Evolutionary conservation across 2,888 invertebrate species (phyloP).

Genomic region (Leptura quadrifasciata): DNA sequence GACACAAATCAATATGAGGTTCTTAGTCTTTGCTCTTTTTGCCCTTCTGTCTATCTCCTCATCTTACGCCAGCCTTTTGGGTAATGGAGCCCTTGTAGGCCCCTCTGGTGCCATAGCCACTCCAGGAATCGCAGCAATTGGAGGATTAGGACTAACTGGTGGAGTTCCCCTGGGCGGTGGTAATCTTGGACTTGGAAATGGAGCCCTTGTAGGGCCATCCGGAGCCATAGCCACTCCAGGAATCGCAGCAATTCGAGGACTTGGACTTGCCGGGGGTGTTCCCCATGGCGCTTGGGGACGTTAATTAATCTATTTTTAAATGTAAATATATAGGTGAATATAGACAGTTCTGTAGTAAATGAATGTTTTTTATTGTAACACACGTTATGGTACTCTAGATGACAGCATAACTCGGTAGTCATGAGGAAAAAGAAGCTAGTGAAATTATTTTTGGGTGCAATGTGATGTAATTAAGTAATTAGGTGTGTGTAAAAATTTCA

Average conservation of each 20-base stretch:
- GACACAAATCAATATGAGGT: slow-evolving; percentile 36
- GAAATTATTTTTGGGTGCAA: too few species aligned
- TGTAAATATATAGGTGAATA: too few species aligned
- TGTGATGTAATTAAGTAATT: too few species aligned
- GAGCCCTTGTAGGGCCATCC: slow-evolving; percentile 31
- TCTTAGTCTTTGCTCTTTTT: slow-evolving; percentile 53
- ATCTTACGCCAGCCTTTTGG: slow-evolving; percentile 31
- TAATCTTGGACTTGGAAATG: slow-evolving; percentile 20
- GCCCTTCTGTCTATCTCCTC: slow-evolving; percentile 53
- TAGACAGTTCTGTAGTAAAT: not conserved
- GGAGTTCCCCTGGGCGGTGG: slow-evolving; percentile 35
- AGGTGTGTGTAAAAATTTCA: too few species aligned
- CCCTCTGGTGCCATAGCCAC: slow-evolving; percentile 24
- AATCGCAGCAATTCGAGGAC: slow-evolving; percentile 34
- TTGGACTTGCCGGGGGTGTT: slow-evolving; percentile 37
- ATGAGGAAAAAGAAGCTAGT: too few species aligned
- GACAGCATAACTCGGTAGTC: too few species aligned
- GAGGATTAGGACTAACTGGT: slow-evolving; percentile 31
- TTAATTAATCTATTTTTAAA: not conserved
- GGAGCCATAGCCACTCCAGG: slow-evolving; percentile 33
- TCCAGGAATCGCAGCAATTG: slow-evolving; percentile 31
- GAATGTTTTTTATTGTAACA: not conserved
- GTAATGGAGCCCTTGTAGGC: slow-evolving; percentile 9
- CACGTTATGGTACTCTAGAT: too few species aligned
- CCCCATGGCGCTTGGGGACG: slow-evolving; percentile 7